A percentile compares a stretch with the other conserved stretches of the same genome.
Conservation (phyloP, 1,140 invertebrate genomes). For the Diploscapter pachys region DNA sequence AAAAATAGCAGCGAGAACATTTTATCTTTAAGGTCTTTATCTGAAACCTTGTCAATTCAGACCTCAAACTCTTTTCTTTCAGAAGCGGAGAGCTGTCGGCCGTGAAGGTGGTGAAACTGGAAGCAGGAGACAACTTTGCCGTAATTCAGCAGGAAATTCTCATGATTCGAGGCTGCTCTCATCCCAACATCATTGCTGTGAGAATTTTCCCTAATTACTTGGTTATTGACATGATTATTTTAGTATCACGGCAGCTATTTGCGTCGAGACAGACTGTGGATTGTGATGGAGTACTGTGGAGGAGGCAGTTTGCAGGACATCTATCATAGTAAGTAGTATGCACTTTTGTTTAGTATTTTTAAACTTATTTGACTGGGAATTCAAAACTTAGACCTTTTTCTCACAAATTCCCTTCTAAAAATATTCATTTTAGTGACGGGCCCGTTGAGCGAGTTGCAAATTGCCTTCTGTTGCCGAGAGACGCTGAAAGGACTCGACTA, state of each 20-base stretch:
- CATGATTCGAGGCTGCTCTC: constrained; percentile 78
- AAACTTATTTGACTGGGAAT: too few relatives aligned
- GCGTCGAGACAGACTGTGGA: constrained; percentile 88
- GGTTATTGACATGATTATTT: too few relatives aligned
- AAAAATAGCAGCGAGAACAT: too few relatives aligned
- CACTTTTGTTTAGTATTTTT: background rate
- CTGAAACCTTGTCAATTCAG: background rate
- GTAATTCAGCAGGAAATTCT: constrained; percentile 98
- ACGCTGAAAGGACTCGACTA: constrained; percentile 92
- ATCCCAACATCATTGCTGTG: too few relatives aligned
- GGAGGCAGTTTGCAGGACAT: constrained; percentile 94
- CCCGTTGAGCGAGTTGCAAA: constrained; percentile 86
- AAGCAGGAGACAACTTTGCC: constrained; percentile 90
- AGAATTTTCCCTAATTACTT: too few relatives aligned
- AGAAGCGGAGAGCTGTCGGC: constrained; percentile 85
- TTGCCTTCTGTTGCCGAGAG: constrained; percentile 94
- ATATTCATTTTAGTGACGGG: constrained; percentile 75
- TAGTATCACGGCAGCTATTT: constrained; percentile 91
- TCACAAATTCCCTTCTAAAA: background rate
- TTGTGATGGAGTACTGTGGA: constrained; percentile 99
- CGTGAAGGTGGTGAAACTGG: constrained; percentile 98
- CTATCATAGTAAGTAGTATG: constrained; percentile 75
- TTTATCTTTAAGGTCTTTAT: background rate
- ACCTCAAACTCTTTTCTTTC: constrained; percentile 5
- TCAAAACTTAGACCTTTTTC: too few relatives aligned